A percentile compares a stretch with the other conserved stretches of the same genome.
These are phyloP conservation scores for Taenioides sp. DNA, from an alignment of 2,797 vertebrate species.

Conservation along the genomic window DNA sequence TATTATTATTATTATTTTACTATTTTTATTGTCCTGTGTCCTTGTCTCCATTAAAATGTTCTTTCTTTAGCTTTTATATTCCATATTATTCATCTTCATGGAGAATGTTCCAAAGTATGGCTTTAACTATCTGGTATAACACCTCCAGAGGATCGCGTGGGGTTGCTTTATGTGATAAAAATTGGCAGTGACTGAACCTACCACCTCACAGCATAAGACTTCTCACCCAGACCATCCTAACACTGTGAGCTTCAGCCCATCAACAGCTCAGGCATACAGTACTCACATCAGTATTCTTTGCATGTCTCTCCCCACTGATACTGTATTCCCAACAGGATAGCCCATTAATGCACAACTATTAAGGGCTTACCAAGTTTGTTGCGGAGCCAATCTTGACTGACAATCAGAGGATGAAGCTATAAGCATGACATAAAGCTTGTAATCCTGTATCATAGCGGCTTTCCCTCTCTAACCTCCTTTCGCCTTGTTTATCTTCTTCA, in stretches of 20 bases:
- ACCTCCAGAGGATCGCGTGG: no score
- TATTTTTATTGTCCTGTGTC: neutral
- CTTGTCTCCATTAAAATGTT: no score
- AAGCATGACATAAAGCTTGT: conserved; percentile 70
- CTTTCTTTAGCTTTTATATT: no score
- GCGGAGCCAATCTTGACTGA: conserved; percentile 64
- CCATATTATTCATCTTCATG: no score
- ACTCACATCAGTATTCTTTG: conserved; percentile 25
- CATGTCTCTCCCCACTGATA: conserved; percentile 24
- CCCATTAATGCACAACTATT: conserved; percentile 51
- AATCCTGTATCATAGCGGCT: conserved; percentile 70
- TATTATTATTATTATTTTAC: no score
- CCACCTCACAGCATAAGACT: neutral
- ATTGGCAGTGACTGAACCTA: neutral
- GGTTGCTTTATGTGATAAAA: no score
- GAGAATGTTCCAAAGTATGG: no score
- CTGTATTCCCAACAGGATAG: conserved; percentile 33
- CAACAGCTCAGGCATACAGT: conserved; percentile 1
- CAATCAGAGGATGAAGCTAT: conserved; percentile 64
- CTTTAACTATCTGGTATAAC: no score
- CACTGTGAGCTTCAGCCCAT: neutral
- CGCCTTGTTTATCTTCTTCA: conserved; percentile 61
- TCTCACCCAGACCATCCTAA: neutral
- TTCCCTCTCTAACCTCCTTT: conserved; percentile 59
- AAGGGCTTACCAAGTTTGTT: conserved; percentile 57